Percentiles rank a stretch among this genome's conserved stretches.
Evolutionary conservation across 2,797 vertebrate species (phyloP).

Genomic region (Cyprinodon diabolis): DNA sequence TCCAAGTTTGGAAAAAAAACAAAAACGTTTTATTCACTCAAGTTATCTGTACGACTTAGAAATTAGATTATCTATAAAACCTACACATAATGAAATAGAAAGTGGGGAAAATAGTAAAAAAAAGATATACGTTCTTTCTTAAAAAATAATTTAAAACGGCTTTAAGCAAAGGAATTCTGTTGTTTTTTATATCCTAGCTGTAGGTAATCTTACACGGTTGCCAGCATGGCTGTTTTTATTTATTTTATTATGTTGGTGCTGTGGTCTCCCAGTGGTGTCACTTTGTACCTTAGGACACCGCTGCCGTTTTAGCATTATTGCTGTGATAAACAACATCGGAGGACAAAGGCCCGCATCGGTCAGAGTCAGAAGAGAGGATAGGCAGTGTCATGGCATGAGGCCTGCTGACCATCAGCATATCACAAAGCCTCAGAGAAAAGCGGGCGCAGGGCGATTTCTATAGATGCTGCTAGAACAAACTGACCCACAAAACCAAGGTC

Average conservation of each 20-base stretch:
- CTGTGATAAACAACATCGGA: slow-evolving; percentile 63
- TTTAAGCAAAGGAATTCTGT: too few relatives aligned
- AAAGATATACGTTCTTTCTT: too few relatives aligned
- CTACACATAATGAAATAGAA: too few relatives aligned
- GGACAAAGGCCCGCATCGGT: slow-evolving; percentile 59
- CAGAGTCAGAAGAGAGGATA: slow-evolving; percentile 29
- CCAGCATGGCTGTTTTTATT: neutral
- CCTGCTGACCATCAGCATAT: slow-evolving; percentile 79
- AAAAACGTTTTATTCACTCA: too few relatives aligned
- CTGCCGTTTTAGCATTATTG: slow-evolving; percentile 68
- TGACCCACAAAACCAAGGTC: slow-evolving; percentile 37
- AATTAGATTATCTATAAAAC: too few relatives aligned
- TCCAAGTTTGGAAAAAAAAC: too few relatives aligned
- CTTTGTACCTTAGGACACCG: slow-evolving; percentile 39
- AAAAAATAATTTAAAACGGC: too few relatives aligned
- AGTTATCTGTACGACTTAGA: too few relatives aligned
- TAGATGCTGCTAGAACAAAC: slow-evolving; percentile 65
- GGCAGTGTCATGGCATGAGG: slow-evolving; percentile 15
- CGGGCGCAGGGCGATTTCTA: slow-evolving; percentile 55
- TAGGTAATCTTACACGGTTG: neutral
- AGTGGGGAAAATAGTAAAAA: too few relatives aligned
- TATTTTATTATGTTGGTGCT: neutral
- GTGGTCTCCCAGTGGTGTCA: slow-evolving; percentile 21
- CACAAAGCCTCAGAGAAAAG: slow-evolving; percentile 72
- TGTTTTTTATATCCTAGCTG: neutral